A percentile compares a stretch with the other conserved stretches of the same genome.
Evolutionary conservation across 2,888 invertebrate species (phyloP).

Genomic region (Eilema sororculum): DNA sequence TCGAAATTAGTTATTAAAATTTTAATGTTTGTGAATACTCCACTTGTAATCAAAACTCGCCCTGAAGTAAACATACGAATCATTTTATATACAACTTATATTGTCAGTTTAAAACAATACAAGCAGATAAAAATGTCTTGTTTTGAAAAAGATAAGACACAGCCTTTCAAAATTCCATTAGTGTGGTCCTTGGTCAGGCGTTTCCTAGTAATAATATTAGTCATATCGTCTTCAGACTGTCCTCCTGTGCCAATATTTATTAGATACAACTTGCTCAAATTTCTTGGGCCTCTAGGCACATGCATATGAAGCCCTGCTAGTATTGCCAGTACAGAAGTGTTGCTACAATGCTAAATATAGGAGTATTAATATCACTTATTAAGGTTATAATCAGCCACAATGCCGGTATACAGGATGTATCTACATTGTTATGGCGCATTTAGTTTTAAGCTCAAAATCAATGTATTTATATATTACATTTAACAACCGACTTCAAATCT

Average conservation of each 20-base stretch:
- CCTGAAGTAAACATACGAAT: not conserved
- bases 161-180: not conserved
- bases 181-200: not conserved
- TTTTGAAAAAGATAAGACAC: too few species aligned
- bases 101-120: too few species aligned
- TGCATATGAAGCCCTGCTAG: not conserved
- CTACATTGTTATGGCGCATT: conserved; percentile 71
- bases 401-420: conserved; percentile 68
- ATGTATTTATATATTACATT: conserved; percentile 54
- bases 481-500: conserved; percentile 9
- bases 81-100: too few species aligned
- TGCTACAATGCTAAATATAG: conserved; percentile 17
- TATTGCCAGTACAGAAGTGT: not conserved
- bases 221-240: not conserved
- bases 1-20: not conserved
- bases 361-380: conserved; percentile 21
- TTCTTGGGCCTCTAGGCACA: not conserved
- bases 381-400: conserved; percentile 58
- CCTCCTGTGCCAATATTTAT: not conserved
- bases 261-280: not conserved
- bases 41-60: not conserved
- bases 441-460: conserved; percentile 57
- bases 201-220: not conserved
- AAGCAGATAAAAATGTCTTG: too few species aligned
- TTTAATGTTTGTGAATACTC: not conserved